Conservation (phyloP, 2,113 vertebrate genomes). For the Camelus bactrianus region DNA sequence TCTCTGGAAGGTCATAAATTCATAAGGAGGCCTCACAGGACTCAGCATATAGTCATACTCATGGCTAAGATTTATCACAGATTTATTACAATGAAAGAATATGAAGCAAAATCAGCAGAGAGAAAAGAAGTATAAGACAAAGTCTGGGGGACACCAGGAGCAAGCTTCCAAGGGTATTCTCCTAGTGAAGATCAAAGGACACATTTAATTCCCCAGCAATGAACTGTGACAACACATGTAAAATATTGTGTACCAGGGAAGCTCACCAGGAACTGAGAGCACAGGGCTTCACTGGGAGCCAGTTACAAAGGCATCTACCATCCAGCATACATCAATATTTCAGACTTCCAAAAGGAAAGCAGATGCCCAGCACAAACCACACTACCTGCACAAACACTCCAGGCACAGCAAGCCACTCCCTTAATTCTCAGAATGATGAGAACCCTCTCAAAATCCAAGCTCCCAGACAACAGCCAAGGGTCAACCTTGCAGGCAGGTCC, state of each 20-base stretch:
- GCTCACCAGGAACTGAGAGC: neutral
- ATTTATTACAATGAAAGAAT: neutral
- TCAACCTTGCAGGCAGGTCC: neutral
- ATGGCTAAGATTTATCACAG: neutral
- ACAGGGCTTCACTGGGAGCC: neutral
- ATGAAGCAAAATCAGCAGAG: neutral
- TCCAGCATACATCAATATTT: neutral
- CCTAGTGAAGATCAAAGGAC: neutral
- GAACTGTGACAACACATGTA: neutral
- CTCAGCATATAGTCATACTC: neutral
- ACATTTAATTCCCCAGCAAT: neutral
- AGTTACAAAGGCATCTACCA: neutral
- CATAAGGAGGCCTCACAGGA: neutral
- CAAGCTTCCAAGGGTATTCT: neutral
- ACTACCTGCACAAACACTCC: neutral
- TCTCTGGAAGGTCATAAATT: neutral
- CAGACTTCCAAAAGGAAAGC: neutral
- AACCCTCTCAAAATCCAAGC: neutral
- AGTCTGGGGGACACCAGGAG: neutral
- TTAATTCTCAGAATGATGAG: neutral
- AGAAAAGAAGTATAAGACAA: neutral
- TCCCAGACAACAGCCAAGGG: neutral
- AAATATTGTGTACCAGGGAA: neutral
- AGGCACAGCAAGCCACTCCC: neutral
- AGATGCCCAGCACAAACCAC: neutral